Evolutionary conservation across 1,140 invertebrate genomes (phyloP).

Genomic region (Olivierus martensii): DNA sequence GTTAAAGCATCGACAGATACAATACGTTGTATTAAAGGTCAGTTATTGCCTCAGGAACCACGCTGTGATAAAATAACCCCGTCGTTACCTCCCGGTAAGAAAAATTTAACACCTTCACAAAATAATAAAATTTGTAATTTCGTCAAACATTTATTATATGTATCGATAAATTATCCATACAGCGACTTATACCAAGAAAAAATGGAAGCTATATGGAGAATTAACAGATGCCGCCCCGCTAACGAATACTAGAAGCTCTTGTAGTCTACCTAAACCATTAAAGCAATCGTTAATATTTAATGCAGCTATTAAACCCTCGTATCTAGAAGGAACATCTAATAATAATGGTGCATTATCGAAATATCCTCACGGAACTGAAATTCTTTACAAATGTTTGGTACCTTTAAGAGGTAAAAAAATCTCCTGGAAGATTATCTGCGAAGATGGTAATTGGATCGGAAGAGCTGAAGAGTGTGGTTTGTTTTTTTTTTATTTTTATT

Average conservation of each 20-base stretch:
- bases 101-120: constrained; percentile 8
- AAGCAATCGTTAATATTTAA: no score
- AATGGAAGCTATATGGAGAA: no score
- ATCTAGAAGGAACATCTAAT: no score
- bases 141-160: no score
- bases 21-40: constrained; percentile 51
- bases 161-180: no score
- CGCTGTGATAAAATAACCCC: constrained; percentile 7
- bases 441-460: constrained; percentile 66
- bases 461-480: constrained; percentile 54
- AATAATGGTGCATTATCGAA: neutral
- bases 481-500: neutral
- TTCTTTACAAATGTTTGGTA: constrained; percentile 63
- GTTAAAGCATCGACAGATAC: constrained; percentile 33
- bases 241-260: no score
- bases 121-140: neutral
- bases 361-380: constrained; percentile 55
- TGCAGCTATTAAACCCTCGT: no score
- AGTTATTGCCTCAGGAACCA: constrained; percentile 42
- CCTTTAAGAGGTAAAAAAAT: constrained; percentile 54
- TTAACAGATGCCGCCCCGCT: no score
- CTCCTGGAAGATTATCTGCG: constrained; percentile 67
- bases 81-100: neutral
- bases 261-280: no score
- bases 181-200: no score